Evolutionary conservation across 2,888 invertebrate genomes (phyloP).

Genomic region (Calliscelio sp.): DNA sequence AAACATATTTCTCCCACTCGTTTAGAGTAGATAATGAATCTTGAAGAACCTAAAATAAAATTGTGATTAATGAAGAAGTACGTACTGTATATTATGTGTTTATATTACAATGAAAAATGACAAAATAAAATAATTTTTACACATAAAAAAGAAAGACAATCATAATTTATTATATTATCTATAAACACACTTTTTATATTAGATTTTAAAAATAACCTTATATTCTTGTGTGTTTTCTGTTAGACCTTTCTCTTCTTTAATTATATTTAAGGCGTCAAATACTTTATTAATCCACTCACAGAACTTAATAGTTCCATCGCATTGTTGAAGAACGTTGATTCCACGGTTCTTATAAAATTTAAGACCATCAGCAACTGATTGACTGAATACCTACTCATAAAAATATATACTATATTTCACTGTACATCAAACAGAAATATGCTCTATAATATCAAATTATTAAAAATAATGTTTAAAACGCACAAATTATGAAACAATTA

Average conservation of each 20-base stretch:
- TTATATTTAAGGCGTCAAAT: constrained; percentile 28
- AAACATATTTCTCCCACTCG: constrained; percentile 16
- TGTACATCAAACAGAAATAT: too few relatives aligned
- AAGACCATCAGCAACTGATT: constrained; percentile 32
- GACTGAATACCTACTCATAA: constrained; percentile 33
- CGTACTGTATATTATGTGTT: too few relatives aligned
- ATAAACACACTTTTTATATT: too few relatives aligned
- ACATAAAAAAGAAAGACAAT: too few relatives aligned
- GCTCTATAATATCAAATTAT: too few relatives aligned
- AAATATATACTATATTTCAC: too few relatives aligned
- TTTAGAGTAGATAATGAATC: constrained; percentile 13
- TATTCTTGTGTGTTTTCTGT: constrained; percentile 13
- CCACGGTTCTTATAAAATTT: constrained; percentile 10
- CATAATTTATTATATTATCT: too few relatives aligned
- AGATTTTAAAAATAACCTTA: background rate
- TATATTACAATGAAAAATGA: background rate
- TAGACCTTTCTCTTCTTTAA: background rate
- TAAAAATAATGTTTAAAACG: too few relatives aligned
- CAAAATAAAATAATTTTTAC: too few relatives aligned
- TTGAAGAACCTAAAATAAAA: constrained; percentile 18
- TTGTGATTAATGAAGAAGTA: too few relatives aligned
- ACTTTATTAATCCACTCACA: constrained; percentile 31
- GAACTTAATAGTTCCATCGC: constrained; percentile 31
- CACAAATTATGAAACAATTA: too few relatives aligned
- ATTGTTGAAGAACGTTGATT: background rate